Conservation (phyloP, 2,888 invertebrate species). For the Pandemis corylana region DNA sequence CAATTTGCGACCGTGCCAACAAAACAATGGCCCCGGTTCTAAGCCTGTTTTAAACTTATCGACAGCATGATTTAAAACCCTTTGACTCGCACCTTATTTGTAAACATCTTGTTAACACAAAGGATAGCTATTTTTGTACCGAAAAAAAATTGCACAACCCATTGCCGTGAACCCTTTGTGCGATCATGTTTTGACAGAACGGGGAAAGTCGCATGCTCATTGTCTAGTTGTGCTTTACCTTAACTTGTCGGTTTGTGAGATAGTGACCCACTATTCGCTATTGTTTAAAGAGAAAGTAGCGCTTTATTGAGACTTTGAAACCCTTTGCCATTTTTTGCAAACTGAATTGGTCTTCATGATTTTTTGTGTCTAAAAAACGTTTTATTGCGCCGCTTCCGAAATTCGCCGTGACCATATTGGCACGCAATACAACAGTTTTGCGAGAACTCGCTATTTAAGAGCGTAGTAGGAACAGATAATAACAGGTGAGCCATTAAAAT, state of each 20-base stretch:
- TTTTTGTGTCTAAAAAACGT: conserved; percentile 49
- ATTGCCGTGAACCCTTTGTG: conserved; percentile 77
- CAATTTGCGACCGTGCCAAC: conserved; percentile 80
- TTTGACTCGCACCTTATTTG: conserved; percentile 82
- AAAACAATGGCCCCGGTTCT: conserved; percentile 81
- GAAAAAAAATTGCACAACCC: conserved; percentile 78
- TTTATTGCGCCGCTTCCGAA: conserved; percentile 47
- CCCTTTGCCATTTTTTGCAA: conserved; percentile 68
- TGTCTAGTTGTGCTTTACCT: conserved; percentile 57
- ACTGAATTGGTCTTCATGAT: conserved; percentile 47
- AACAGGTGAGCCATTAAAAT: conserved; percentile 43
- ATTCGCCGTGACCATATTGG: conserved; percentile 31
- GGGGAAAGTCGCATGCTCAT: conserved; percentile 65
- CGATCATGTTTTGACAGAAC: conserved; percentile 57
- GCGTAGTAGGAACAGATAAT: conserved; percentile 28
- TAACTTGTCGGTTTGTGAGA: conserved; percentile 58
- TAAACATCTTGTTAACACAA: conserved; percentile 79
- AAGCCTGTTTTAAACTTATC: conserved; percentile 83
- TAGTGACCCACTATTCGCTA: conserved; percentile 60
- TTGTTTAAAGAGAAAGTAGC: conserved; percentile 76
- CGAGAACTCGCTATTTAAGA: conserved; percentile 18
- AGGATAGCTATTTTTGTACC: conserved; percentile 72
- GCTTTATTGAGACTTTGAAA: conserved; percentile 66
- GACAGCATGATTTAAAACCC: conserved; percentile 84
- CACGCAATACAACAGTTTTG: conserved; percentile 35